Conservation (phyloP, 1,140 invertebrate species). For the Sycophaga agraensis region DNA sequence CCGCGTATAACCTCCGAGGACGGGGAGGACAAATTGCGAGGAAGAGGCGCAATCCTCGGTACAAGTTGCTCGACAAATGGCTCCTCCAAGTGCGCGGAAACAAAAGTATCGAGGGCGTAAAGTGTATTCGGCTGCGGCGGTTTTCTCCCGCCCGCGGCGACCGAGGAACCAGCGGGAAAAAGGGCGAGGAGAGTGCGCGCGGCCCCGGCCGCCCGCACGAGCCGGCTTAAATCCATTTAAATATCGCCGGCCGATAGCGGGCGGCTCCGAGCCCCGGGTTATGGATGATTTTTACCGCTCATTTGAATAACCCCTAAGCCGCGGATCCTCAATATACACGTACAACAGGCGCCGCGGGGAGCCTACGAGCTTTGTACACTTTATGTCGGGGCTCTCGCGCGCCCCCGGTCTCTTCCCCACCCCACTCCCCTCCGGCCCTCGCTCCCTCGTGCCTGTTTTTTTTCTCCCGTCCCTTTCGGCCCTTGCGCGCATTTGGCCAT, state of each 20-base stretch:
- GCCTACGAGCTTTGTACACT: neutral
- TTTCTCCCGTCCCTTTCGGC: neutral
- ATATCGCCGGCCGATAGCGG: slow-evolving; percentile 38
- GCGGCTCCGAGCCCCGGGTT: slow-evolving; percentile 38
- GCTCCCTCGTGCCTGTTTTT: neutral
- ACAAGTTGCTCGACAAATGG: too few relatives aligned
- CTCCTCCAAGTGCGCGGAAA: neutral
- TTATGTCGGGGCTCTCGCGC: neutral
- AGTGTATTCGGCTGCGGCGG: slow-evolving; percentile 24
- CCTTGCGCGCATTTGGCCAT: too few relatives aligned
- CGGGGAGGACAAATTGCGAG: slow-evolving; percentile 27
- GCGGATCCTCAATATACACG: slow-evolving; percentile 19
- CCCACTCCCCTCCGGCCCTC: neutral
- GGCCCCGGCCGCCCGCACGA: too few relatives aligned
- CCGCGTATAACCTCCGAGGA: too few relatives aligned
- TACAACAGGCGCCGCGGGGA: neutral
- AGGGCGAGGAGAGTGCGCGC: slow-evolving; percentile 1
- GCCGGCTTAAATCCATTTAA: slow-evolving; percentile 47
- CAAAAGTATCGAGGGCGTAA: slow-evolving; percentile 22
- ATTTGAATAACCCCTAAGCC: slow-evolving; percentile 51
- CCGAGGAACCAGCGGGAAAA: slow-evolving; percentile 23
- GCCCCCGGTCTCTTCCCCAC: neutral
- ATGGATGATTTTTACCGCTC: slow-evolving; percentile 51
- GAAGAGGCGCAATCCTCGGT: slow-evolving; percentile 22
- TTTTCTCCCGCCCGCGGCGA: slow-evolving; percentile 8